Percentiles rank a stretch among this genome's conserved stretches.
phyloP scores from a whole-genome alignment of 1,140 invertebrate species.

The Linepithema humile region DNA sequence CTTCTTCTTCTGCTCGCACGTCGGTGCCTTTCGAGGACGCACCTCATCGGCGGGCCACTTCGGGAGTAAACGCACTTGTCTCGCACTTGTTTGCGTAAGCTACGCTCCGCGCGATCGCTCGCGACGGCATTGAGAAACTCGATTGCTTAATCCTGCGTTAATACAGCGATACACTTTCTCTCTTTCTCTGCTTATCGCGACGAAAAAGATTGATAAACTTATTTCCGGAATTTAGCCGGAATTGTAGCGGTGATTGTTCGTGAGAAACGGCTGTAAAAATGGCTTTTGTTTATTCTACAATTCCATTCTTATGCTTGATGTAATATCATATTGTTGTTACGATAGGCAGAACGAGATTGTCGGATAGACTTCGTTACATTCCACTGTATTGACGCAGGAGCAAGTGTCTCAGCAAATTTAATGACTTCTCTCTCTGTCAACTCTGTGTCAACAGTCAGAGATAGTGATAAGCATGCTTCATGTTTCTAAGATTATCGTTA shows the following conservation, averaged over 20 bases:
- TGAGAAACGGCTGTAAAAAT: too few species aligned
- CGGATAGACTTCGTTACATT: background rate
- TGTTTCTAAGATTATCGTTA: background rate
- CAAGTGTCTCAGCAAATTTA: background rate
- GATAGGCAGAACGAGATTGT: background rate
- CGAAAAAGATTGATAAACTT: background rate
- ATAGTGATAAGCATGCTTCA: background rate
- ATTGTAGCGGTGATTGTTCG: too few species aligned
- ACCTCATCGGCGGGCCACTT: background rate
- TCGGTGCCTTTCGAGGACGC: background rate
- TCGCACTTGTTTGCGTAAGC: conserved; percentile 18
- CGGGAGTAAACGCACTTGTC: conserved; percentile 29
- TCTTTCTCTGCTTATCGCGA: background rate
- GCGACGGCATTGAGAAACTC: background rate
- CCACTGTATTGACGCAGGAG: background rate
- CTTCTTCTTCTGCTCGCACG: background rate
- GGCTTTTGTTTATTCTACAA: too few species aligned
- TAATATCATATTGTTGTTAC: background rate
- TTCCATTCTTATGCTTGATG: background rate
- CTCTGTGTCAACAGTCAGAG: background rate
- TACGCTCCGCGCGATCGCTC: background rate
- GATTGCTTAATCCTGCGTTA: background rate
- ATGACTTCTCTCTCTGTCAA: background rate
- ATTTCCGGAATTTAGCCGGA: background rate
- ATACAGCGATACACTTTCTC: background rate